phyloP scores from a whole-genome alignment of 2,113 vertebrate genomes.

The Atrichornis clamosus region DNA sequence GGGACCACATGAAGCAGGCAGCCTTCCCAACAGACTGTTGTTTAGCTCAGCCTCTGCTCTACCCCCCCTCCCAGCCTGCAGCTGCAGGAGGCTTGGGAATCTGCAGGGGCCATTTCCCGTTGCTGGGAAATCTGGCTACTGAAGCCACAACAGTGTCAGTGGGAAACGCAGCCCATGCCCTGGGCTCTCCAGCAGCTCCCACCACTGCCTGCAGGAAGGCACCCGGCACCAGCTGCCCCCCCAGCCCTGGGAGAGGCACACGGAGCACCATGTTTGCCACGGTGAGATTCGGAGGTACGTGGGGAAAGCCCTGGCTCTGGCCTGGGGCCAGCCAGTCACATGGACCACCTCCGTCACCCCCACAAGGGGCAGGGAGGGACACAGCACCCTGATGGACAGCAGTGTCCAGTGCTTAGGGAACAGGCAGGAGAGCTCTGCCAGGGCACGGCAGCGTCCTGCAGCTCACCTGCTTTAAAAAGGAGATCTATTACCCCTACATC shows the following conservation, averaged over 20 bases:
- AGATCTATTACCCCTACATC: not conserved
- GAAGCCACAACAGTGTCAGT: not conserved
- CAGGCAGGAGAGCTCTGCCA: not conserved
- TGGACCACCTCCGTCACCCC: not conserved
- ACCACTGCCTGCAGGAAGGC: not conserved
- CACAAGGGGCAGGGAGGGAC: not conserved
- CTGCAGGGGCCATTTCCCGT: not conserved
- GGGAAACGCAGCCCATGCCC: not conserved
- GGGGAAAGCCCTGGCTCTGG: not conserved
- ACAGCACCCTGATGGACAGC: not conserved
- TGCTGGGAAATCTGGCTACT: not conserved
- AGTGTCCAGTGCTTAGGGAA: not conserved
- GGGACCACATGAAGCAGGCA: not conserved
- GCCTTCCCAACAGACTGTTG: not conserved
- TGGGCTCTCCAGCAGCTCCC: not conserved
- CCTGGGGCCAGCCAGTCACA: not conserved
- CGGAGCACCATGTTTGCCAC: not conserved
- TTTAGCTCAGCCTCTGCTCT: not conserved
- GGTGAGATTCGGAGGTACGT: constrained; percentile 36
- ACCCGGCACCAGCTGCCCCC: not conserved
- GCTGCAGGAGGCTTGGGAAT: not conserved
- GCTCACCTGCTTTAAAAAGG: not conserved
- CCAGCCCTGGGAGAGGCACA: not conserved
- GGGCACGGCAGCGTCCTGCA: not conserved
- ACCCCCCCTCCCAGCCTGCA: fast-evolving